A percentile compares a stretch with the other conserved stretches of the same genome.
Evolutionary conservation across 2,113 vertebrate genomes (phyloP).

Genomic region (Monarcha castaneiventris): DNA sequence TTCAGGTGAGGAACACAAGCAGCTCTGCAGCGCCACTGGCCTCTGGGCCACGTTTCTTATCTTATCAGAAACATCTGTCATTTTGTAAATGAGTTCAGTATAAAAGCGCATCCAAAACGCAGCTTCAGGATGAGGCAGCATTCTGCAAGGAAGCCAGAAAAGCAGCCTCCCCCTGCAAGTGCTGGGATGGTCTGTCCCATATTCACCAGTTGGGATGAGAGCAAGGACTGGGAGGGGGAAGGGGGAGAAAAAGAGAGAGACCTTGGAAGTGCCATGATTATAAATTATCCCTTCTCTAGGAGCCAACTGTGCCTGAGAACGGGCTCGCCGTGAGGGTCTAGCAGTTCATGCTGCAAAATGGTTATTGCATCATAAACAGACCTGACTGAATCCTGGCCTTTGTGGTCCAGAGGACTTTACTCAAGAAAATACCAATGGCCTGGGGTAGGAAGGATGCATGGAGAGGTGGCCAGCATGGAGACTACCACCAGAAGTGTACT

Average conservation of each 20-base stretch:
- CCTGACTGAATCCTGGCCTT: neutral
- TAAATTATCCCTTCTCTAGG: neutral
- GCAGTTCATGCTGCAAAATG: accelerated
- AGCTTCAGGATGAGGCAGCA: constrained; percentile 17
- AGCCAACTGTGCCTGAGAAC: neutral
- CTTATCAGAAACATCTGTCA: constrained; percentile 18
- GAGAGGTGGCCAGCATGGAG: neutral
- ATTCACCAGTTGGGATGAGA: neutral
- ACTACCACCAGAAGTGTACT: neutral
- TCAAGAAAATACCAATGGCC: neutral
- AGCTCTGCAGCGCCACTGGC: neutral
- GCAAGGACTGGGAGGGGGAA: neutral
- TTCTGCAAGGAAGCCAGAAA: neutral
- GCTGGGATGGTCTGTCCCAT: neutral
- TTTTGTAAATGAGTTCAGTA: neutral
- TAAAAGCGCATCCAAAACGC: neutral
- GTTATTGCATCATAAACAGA: neutral
- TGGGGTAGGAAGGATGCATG: accelerated
- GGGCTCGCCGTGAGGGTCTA: neutral
- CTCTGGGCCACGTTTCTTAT: neutral
- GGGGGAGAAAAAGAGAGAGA: neutral
- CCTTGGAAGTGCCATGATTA: neutral
- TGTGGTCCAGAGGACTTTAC: neutral
- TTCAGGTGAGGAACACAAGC: constrained; percentile 14
- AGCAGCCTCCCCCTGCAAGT: neutral